phyloP scores from a whole-genome alignment of 2,113 vertebrate genomes.

The Erpornis zantholeuca region DNA sequence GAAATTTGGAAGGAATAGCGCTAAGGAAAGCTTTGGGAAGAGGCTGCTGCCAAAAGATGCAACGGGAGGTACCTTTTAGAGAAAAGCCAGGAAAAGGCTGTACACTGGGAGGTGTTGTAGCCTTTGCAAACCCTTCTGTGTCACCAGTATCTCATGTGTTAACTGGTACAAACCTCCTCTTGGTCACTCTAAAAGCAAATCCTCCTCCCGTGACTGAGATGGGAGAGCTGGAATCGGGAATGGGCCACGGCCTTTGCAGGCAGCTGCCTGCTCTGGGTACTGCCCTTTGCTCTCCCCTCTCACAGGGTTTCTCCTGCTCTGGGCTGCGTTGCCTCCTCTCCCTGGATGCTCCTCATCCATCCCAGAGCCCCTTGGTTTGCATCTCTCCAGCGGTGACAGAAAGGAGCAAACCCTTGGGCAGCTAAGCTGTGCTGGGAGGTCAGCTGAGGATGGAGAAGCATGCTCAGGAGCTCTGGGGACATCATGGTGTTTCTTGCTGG shows the following conservation, averaged over 20 bases:
- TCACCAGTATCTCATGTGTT: background rate
- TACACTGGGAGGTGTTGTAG: background rate
- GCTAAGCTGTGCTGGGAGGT: background rate
- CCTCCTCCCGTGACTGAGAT: accelerated
- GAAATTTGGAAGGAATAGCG: conserved; percentile 21
- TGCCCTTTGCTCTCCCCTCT: background rate
- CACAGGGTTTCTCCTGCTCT: background rate
- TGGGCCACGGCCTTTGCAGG: background rate
- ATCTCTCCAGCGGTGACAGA: background rate
- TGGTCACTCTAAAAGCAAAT: background rate
- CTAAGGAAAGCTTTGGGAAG: conserved; percentile 6
- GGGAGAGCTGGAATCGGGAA: background rate
- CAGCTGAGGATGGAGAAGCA: background rate
- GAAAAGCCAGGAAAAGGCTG: background rate
- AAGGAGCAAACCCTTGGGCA: background rate
- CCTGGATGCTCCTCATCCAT: background rate
- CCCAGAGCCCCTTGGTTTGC: background rate
- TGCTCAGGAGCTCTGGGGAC: background rate
- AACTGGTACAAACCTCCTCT: background rate
- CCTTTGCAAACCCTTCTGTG: background rate
- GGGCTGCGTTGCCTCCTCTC: background rate
- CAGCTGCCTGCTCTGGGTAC: background rate
- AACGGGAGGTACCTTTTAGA: background rate
- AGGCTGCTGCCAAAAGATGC: background rate
- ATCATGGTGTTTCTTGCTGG: background rate